A percentile compares a stretch with the other conserved stretches of the same genome.
phyloP scores from a whole-genome alignment of 2,797 vertebrate species.

The Sphaeramia orbicularis region DNA sequence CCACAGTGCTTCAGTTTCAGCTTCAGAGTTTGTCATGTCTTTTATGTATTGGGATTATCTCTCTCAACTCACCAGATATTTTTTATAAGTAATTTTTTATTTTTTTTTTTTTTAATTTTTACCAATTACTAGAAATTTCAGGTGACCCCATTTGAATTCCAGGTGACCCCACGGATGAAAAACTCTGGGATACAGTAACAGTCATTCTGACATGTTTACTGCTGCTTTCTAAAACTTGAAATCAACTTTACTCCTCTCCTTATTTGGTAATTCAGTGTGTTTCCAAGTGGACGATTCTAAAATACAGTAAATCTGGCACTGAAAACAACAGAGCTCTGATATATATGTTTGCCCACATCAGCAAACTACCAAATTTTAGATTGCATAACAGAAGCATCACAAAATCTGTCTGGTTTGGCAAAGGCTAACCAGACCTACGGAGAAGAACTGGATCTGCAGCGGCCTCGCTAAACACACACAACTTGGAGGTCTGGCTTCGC shows the following conservation, averaged over 20 bases:
- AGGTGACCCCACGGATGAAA: too few relatives aligned
- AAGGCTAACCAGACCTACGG: conserved; percentile 40
- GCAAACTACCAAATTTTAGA: conserved; percentile 28
- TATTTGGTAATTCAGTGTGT: not conserved
- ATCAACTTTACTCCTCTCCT: not conserved
- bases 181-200: too few relatives aligned
- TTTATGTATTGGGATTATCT: too few relatives aligned
- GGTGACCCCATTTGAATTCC: too few relatives aligned
- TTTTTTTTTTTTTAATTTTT: too few relatives aligned
- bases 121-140: too few relatives aligned
- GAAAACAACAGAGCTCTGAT: conserved; percentile 28
- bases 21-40: too few relatives aligned
- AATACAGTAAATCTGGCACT: conserved; percentile 19
- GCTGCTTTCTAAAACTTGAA: not conserved
- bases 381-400: conserved; percentile 37
- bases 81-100: too few relatives aligned
- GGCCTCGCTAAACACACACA: conserved; percentile 70
- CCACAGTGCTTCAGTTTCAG: too few relatives aligned
- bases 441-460: conserved; percentile 45
- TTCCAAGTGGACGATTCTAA: not conserved
- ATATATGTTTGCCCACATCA: conserved; percentile 39
- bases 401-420: conserved; percentile 48
- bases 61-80: too few relatives aligned
- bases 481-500: conserved; percentile 71
- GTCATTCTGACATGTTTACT: conserved; percentile 20